Percentiles rank a stretch among this genome's conserved stretches.
Conservation (phyloP, 2,888 invertebrate genomes). For the Hypena proboscidalis region DNA sequence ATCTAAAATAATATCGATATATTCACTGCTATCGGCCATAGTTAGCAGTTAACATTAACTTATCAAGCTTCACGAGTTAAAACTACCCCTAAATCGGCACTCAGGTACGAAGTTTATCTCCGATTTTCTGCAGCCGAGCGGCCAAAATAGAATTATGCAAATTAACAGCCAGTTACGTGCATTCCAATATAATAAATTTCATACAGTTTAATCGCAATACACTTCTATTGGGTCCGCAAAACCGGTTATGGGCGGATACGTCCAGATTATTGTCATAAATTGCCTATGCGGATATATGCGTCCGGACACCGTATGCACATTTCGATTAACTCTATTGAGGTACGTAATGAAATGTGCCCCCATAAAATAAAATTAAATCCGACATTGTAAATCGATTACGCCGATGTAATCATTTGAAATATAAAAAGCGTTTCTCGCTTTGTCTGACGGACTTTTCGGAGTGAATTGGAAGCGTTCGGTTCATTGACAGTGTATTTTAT, state of each 20-base stretch:
- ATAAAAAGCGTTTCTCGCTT: slow-evolving; percentile 29
- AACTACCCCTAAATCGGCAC: background rate
- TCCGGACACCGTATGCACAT: slow-evolving; percentile 55
- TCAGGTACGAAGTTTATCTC: background rate
- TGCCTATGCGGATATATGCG: slow-evolving; percentile 50
- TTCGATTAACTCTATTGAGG: slow-evolving; percentile 65
- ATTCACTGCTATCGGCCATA: too few relatives aligned
- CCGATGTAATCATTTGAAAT: slow-evolving; percentile 47
- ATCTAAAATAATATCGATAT: too few relatives aligned
- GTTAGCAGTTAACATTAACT: too few relatives aligned
- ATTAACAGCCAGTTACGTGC: slow-evolving; percentile 52
- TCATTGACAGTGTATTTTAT: too few relatives aligned
- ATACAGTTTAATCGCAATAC: slow-evolving; percentile 61
- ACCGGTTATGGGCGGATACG: slow-evolving; percentile 62
- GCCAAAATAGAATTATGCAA: slow-evolving; percentile 52
- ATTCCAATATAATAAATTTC: slow-evolving; percentile 61
- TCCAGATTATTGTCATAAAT: slow-evolving; percentile 79
- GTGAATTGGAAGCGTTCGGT: too few relatives aligned
- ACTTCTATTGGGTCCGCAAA: slow-evolving; percentile 63
- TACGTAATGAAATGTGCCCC: slow-evolving; percentile 61
- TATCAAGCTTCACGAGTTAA: too few relatives aligned
- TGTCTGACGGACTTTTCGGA: too few relatives aligned
- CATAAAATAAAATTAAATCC: slow-evolving; percentile 61
- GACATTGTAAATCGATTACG: slow-evolving; percentile 48
- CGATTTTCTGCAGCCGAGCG: slow-evolving; percentile 16